phyloP scores from a whole-genome alignment of 2,113 vertebrate genomes.

The Erpornis zantholeuca region DNA sequence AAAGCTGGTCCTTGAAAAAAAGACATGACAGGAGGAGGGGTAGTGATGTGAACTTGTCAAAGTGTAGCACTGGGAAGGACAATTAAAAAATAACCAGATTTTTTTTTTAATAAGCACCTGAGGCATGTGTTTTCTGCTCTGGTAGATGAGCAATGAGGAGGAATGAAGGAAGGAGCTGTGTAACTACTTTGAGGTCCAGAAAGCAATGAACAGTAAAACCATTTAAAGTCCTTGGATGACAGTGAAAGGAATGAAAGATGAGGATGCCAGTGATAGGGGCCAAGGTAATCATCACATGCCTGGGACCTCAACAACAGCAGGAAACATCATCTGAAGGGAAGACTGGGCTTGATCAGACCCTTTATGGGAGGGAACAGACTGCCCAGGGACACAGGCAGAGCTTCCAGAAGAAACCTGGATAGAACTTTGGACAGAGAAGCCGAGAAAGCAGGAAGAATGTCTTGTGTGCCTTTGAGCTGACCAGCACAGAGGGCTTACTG shows the following conservation, averaged over 20 bases:
- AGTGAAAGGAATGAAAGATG: background rate
- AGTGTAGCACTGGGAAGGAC: background rate
- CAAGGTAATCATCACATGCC: background rate
- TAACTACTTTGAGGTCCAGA: background rate
- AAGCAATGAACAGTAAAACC: background rate
- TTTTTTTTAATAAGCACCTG: background rate
- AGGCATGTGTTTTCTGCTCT: background rate
- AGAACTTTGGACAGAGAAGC: background rate
- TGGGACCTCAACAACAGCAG: background rate
- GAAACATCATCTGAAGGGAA: background rate
- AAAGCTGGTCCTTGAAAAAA: background rate
- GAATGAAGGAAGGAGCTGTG: background rate
- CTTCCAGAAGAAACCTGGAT: background rate
- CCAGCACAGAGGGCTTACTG: background rate
- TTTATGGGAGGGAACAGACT: background rate
- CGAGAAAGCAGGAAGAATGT: background rate
- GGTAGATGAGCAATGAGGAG: background rate
- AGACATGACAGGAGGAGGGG: background rate
- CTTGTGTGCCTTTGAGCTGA: background rate
- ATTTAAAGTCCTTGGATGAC: background rate
- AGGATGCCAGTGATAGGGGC: background rate
- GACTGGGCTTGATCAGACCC: background rate
- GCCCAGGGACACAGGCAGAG: background rate
- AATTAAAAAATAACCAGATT: background rate
- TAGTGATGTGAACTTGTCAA: background rate